These are phyloP conservation scores for Cheilosia vulpina DNA, from an alignment of 2,888 invertebrate genomes.

Conservation along the genomic window DNA sequence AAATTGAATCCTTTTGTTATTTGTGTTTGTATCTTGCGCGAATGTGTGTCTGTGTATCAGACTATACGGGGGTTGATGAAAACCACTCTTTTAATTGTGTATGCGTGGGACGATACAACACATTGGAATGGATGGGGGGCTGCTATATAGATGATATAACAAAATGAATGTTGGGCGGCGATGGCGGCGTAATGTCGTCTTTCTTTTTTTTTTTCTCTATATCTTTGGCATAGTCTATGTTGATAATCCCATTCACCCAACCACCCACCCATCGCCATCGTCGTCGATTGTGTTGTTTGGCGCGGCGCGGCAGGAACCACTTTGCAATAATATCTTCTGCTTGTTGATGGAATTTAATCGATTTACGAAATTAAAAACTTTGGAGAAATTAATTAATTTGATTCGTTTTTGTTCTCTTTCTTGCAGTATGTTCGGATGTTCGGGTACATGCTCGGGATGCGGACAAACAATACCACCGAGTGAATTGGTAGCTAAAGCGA, in stretches of 20 bases:
- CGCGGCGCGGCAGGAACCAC: conserved; percentile 31
- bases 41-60: neutral
- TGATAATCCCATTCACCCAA: conserved; percentile 57
- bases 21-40: conserved; percentile 35
- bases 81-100: conserved; percentile 72
- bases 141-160: conserved; percentile 38
- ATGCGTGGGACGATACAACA: conserved; percentile 32
- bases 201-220: conserved; percentile 27
- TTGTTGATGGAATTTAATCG: conserved; percentile 74
- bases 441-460: conserved; percentile 95
- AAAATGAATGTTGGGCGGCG: conserved; percentile 52
- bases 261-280: neutral
- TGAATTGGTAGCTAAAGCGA: conserved; percentile 94
- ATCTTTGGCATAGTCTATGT: conserved; percentile 28
- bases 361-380: conserved; percentile 70
- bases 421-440: conserved; percentile 94
- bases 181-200: conserved; percentile 67
- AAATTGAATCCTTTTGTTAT: conserved; percentile 78
- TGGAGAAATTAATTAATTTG: conserved; percentile 70
- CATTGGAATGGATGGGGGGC: neutral
- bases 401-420: conserved; percentile 52
- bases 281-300: neutral
- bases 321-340: conserved; percentile 65
- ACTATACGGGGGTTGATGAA: conserved; percentile 43
- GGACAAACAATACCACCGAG: conserved; percentile 96